Percentiles rank a stretch among this genome's conserved stretches.
These are phyloP conservation scores for Andrena bucephala DNA, from an alignment of 2,888 invertebrate genomes.

Conservation along the genomic window DNA sequence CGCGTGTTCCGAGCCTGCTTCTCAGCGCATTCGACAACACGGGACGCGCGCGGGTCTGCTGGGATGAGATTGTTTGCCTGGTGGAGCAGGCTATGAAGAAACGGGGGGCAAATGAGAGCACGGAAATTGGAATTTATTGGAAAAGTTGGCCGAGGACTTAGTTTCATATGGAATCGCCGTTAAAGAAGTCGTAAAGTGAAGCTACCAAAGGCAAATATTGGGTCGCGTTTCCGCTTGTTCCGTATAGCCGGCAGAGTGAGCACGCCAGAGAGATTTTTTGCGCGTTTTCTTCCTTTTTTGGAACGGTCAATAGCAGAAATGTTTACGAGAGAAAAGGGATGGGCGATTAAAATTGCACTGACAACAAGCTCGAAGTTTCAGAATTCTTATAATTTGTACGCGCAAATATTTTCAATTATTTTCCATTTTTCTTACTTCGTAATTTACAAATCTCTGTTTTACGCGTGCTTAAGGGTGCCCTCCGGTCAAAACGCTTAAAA, in stretches of 20 bases:
- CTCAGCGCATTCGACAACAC: background rate
- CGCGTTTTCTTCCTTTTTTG: background rate
- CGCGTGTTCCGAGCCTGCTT: background rate
- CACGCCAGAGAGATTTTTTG: background rate
- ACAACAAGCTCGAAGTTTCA: too few species aligned
- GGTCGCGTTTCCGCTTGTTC: slow-evolving; percentile 27
- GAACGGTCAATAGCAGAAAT: background rate
- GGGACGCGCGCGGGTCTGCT: background rate
- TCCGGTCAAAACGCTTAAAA: too few species aligned
- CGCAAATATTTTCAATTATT: too few species aligned
- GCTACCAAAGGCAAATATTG: slow-evolving; percentile 37
- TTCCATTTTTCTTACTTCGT: too few species aligned
- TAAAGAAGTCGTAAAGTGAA: slow-evolving; percentile 30
- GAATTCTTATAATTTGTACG: too few species aligned
- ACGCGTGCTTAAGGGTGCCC: too few species aligned
- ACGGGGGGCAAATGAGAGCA: slow-evolving; percentile 15
- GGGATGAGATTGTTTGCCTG: background rate
- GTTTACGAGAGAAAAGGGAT: background rate
- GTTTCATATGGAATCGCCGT: slow-evolving; percentile 30
- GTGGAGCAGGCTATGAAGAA: slow-evolving; percentile 7
- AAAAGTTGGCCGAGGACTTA: slow-evolving; percentile 33
- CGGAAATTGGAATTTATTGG: slow-evolving; percentile 44
- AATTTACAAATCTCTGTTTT: too few species aligned
- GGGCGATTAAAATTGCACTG: background rate
- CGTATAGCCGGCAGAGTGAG: slow-evolving; percentile 2